Evolutionary conservation across 2,888 invertebrate genomes (phyloP), one percentile per base, ranked within the genome.

Genomic region (Automeris io): DNA sequence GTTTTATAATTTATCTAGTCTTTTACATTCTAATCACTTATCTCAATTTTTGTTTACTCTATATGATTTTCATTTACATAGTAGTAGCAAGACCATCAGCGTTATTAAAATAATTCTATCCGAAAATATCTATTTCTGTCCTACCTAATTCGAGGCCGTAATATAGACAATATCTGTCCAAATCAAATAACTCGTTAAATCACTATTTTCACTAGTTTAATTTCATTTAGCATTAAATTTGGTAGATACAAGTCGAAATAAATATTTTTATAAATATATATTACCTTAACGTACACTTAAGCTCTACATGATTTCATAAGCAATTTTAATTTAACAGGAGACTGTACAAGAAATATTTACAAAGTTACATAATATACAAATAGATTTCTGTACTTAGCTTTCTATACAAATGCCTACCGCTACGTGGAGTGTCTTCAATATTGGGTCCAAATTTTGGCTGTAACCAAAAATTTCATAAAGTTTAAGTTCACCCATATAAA

Each of bases 381-480:
- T 57, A 54, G 50, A 47, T 43, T 42, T 57, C 56, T 57, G 72
- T 75, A 72, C 57, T 46, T 59, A 64, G 61, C 60, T 47, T n/a
- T 50, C 56, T 66, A 65, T 47, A 44, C 53, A 65, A 72, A 75
- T 72, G 73, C 70, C 74, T 76, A 77, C 68, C 66, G 54, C 57
- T n/a, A n/a, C 49, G 55, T 54, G 47, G 52, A 52, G 53, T 56
- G 47, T 57, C 58, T 70, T 87, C 79, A 92, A 85, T 93, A 93
- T 76, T 93, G 93, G 87, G 93, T 94, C 95, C 95, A 95, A 88
- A 91, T 95, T 88, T 94, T 95, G 68, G 95, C 95, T 93, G 88
- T 46, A 85, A 68, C 51, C 46, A 52, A 73, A 65, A 55, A 37
- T 32, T 23, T 9, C 19, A 33, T 16, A 37, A 4, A 4, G 2